These are phyloP conservation scores for Beroe forskalii DNA, from an alignment of 37 sponge, comb jelly and placozoan species.

Conservation along the genomic window DNA sequence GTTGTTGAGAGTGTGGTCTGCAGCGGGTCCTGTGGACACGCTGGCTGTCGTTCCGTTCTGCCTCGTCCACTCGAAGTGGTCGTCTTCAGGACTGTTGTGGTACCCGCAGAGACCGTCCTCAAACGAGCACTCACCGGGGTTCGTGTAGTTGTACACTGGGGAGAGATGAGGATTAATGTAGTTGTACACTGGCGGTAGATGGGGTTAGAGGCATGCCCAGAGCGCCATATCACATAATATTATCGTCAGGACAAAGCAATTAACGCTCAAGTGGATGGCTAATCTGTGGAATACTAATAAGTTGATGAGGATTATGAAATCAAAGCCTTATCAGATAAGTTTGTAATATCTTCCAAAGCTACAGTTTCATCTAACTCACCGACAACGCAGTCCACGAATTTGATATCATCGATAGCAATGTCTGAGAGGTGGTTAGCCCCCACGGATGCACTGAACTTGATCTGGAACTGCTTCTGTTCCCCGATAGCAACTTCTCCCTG, in stretches of 20 bases:
- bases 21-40: slow-evolving; percentile 52
- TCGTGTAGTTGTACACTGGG: slow-evolving; percentile 65
- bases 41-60: slow-evolving; percentile 65
- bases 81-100: slow-evolving; percentile 66
- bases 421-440: slow-evolving; percentile 55
- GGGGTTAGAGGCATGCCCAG: not conserved
- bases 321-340: too few species aligned
- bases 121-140: slow-evolving; percentile 64
- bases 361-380: too few species aligned
- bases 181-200: slow-evolving; percentile 54
- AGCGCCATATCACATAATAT: too few species aligned
- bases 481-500: slow-evolving; percentile 1
- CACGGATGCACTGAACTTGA: slow-evolving; percentile 62
- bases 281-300: too few species aligned
- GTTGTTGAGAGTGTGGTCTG: slow-evolving; percentile 60
- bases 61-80: slow-evolving; percentile 65
- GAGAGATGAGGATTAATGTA: slow-evolving; percentile 24
- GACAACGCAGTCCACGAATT: slow-evolving; percentile 52
- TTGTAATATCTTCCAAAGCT: too few species aligned
- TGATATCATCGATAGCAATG: slow-evolving; percentile 69
- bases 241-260: too few species aligned
- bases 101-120: slow-evolving; percentile 66
- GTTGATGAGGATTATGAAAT: too few species aligned
- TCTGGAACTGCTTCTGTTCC: slow-evolving; percentile 10
- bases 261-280: too few species aligned